Base-by-base conservation (phyloP, 2,113 vertebrate species). In the Seriola rivoliana region DNA sequence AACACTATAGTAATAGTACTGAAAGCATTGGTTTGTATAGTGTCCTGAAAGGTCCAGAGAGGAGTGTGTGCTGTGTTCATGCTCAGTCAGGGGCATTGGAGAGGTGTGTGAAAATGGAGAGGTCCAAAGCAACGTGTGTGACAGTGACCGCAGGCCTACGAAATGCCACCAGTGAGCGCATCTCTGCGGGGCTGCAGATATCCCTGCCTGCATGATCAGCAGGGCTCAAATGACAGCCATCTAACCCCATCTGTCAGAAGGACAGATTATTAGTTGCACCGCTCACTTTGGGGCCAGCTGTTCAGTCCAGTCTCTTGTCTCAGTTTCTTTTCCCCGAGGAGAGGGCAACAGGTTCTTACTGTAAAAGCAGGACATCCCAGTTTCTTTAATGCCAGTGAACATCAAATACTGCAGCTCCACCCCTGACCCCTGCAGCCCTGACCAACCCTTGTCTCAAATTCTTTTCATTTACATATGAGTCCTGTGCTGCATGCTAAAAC, bases 221-320 rank as follows among this genome's bases (percentile, higher is more conserved):
- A 93, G n/a, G 87, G 91, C 77, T 88, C 82, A 81, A 65, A 88
- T 95, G 91, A 92, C 94, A 82, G 88, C 71, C 79, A 78, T 77
- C 75, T 42, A 83, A 90, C 74, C 73, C 85, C 93, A 88, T 92
- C 92, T 90, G 91, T 93, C 90, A 93, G 85, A 78, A 58, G 71
- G 71, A 71, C 75, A 57, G 50, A 89, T 94, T 90, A 93, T 92
- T 91, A 92, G 90, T 59, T 82, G 88, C 84, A 68, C 71, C 59
- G 80, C 87, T 87, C 80, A 60, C 89, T 75, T 86, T 67, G 69
- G 58, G 73, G 63, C 81, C 93, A 93, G 90, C 91, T 93, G 93
- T 85, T 90, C 77, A 12, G 82, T 90, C 88, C 86, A 75, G 89
- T 92, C 91, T 88, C 74, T 57, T 84, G 85, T 75, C 73, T 86